A percentile compares a stretch with the other conserved stretches of the same genome.
phyloP scores from a whole-genome alignment of 2,113 vertebrate genomes.

The Microcebus tavaratra region DNA sequence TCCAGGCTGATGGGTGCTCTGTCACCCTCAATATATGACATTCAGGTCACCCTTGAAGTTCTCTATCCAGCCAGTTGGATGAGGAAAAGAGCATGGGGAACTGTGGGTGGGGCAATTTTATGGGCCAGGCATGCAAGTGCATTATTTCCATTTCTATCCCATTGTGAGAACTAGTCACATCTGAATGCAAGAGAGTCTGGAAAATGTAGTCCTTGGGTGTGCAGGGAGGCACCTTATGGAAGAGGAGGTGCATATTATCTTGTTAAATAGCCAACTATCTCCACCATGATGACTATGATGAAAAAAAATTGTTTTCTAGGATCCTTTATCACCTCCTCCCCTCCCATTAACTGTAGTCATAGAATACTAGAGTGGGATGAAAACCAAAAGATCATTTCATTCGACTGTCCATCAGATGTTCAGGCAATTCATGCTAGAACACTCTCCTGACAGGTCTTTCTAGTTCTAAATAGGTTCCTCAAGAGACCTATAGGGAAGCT shows the following conservation, averaged over 20 bases:
- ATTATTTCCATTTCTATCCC: neutral
- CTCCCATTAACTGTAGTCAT: neutral
- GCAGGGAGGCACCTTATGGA: no score
- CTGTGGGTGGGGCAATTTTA: neutral
- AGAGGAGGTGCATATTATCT: neutral
- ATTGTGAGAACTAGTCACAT: neutral
- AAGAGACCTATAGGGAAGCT: neutral
- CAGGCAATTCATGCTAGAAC: neutral
- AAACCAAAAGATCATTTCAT: neutral
- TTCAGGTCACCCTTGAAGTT: neutral
- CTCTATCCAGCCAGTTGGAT: neutral
- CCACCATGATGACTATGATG: no score
- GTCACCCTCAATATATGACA: neutral
- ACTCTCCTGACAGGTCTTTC: neutral
- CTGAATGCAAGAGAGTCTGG: neutral
- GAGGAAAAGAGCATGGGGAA: neutral
- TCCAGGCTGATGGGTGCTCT: neutral
- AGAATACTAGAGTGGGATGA: neutral
- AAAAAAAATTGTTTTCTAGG: neutral
- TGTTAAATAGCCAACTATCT: neutral
- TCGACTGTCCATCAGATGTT: neutral
- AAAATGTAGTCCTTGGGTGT: no score
- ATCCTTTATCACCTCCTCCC: neutral
- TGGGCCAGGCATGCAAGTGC: neutral
- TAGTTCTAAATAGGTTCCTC: neutral